Conservation (phyloP, 2,888 invertebrate species). For the Eilema caniola region DNA sequence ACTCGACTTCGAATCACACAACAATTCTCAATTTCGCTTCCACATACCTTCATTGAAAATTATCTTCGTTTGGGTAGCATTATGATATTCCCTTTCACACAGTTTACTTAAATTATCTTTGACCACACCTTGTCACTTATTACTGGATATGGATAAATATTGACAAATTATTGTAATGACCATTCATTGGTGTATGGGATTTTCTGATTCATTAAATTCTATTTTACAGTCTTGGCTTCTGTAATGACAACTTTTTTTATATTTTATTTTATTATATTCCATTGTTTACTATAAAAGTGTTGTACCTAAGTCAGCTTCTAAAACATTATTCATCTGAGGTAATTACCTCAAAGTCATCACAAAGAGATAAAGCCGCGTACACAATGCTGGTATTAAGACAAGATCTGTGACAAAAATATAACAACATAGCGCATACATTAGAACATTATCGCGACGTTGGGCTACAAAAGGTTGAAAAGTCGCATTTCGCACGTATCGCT, state of each 20-base stretch:
- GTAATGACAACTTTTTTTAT: not conserved
- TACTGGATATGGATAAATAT: not conserved
- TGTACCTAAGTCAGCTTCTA: not conserved
- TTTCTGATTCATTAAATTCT: not conserved
- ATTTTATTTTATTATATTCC: no score
- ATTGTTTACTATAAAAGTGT: not conserved
- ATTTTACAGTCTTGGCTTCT: not conserved
- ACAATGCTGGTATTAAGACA: constrained; percentile 54
- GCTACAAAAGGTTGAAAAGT: constrained; percentile 86
- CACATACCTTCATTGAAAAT: not conserved
- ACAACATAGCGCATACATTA: constrained; percentile 80
- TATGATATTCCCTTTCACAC: not conserved
- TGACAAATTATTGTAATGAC: not conserved
- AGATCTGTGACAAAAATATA: constrained; percentile 70
- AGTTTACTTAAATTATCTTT: not conserved
- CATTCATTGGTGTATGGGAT: not conserved
- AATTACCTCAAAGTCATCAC: constrained; percentile 36
- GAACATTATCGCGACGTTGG: constrained; percentile 78
- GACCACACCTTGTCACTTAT: not conserved
- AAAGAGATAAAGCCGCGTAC: constrained; percentile 34
- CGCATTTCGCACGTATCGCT: constrained; percentile 82
- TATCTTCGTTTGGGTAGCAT: not conserved
- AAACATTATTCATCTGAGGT: constrained; percentile 22
- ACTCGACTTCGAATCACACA: no score
- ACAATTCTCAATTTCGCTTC: no score